Conservation (phyloP, 2,113 vertebrate genomes). For the Oncorhynchus gorbuscha region DNA sequence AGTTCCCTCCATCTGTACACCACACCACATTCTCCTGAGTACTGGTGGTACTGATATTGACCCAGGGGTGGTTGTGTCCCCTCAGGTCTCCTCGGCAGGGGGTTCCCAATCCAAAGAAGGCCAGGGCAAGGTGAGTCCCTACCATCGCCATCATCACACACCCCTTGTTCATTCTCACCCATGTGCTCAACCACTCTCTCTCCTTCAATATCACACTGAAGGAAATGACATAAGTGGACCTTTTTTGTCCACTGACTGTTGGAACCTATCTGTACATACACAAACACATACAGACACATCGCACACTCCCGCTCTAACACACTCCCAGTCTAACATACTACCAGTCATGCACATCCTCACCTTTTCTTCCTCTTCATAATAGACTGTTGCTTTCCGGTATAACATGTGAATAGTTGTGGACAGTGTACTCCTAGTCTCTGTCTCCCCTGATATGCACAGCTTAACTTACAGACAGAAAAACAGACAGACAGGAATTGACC, state of each 20-base stretch:
- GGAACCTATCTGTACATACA: neutral
- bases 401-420: no score
- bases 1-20: neutral
- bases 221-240: neutral
- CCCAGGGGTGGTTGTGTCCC: slow-evolving; percentile 65
- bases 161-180: slow-evolving; percentile 35
- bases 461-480: neutral
- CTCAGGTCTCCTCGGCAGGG: slow-evolving; percentile 70
- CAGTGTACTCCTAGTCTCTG: no score
- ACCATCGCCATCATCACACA: slow-evolving; percentile 27
- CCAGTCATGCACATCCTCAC: no score
- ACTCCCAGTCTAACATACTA: neutral
- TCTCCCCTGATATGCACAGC: neutral
- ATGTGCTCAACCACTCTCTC: slow-evolving; percentile 22
- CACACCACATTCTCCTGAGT: slow-evolving; percentile 9
- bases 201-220: slow-evolving; percentile 2
- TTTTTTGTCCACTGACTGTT: neutral
- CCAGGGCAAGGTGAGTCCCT: slow-evolving; percentile 69
- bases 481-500: neutral
- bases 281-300: neutral
- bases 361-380: no score
- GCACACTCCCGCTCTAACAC: neutral
- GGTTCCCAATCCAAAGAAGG: slow-evolving; percentile 56
- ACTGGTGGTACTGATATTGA: slow-evolving; percentile 52
- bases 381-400: no score